Evolutionary conservation across 2,797 vertebrate genomes (phyloP), one percentile per base, ranked within the genome.

Genomic region (Channallabes apus): DNA sequence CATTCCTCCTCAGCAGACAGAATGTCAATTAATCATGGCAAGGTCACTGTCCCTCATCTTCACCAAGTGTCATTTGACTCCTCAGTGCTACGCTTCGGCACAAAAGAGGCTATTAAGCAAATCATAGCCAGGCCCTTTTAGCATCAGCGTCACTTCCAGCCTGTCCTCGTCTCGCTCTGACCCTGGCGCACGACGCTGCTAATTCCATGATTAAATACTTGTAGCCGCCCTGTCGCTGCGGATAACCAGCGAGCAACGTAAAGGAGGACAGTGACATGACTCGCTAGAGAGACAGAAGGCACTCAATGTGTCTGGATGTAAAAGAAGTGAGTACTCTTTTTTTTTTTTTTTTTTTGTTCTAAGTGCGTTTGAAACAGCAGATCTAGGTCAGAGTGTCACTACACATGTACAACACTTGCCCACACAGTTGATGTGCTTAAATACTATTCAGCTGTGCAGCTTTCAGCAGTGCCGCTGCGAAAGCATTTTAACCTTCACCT

Each of bases 161-260:
- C 54, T 72, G 75, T 80, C 61, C 75, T 85, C 82, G 32, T 87
- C 81, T 68, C 29, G 22, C 62, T 38, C 86, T 88, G 86, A 90
- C 89, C 88, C 80, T 27, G 32, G 54, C 73, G 79, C 83, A 65
- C 80, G 88, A 62, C 67, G 29, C 82, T 32, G 56, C 84, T 90
- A 88, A 89, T 90, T 88, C 90, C 80, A 86, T 90, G 88, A 90
- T 90, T 88, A 87, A 90, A 86, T 83, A 73, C 86, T 85, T 84
- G 88, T 85, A 82, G 83, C 75, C 64, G 17, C 62, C 76, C 80
- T 87, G 80, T 67, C 59, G 32, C 27, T 76, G 80, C 54, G 79
- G 81, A 85, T 62, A 27, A 32, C 41, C 51, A 56, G 54, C 80
- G 88, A 84, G 27, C 69, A 76, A 58, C 7, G 9, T 17, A 29